phyloP scores from a whole-genome alignment of 2,113 vertebrate genomes.

The Ophiodon elongatus region DNA sequence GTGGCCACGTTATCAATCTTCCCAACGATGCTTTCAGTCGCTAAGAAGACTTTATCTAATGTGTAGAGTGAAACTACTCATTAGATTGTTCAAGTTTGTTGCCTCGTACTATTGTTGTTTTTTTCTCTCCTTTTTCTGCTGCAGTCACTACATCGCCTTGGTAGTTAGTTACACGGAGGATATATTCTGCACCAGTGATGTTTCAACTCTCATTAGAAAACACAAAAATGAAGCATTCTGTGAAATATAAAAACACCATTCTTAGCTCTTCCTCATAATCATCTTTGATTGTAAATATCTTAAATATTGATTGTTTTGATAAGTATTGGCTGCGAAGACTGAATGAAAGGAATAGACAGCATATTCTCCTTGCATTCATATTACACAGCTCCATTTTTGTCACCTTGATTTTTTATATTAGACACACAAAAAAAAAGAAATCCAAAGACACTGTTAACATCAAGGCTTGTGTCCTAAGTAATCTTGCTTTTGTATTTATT shows the following conservation, averaged over 20 bases:
- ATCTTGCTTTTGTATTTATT: slow-evolving; percentile 64
- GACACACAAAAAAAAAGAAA: not conserved
- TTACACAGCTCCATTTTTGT: slow-evolving; percentile 15
- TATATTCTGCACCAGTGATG: slow-evolving; percentile 34
- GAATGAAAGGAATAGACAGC: slow-evolving; percentile 15
- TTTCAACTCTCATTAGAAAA: slow-evolving; percentile 26
- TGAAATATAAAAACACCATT: slow-evolving; percentile 34
- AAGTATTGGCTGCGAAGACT: slow-evolving; percentile 13
- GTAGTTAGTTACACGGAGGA: slow-evolving; percentile 49
- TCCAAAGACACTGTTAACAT: slow-evolving; percentile 14
- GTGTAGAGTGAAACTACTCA: slow-evolving; percentile 30
- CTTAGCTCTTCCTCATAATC: slow-evolving; percentile 59
- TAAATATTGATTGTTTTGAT: slow-evolving; percentile 25
- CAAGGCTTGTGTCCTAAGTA: slow-evolving; percentile 5
- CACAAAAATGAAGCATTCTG: slow-evolving; percentile 20
- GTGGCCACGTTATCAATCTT: not conserved
- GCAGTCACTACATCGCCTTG: slow-evolving; percentile 43
- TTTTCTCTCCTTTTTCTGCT: not conserved
- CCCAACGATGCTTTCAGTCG: slow-evolving; percentile 7
- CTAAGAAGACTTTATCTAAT: slow-evolving; percentile 38
- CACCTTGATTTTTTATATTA: slow-evolving; percentile 22
- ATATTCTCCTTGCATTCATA: not conserved
- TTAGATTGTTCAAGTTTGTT: slow-evolving; percentile 10
- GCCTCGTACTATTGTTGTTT: not conserved
- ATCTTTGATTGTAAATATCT: slow-evolving; percentile 55